These are phyloP conservation scores for Leptura quadrifasciata DNA, from an alignment of 2,888 invertebrate species.

Conservation along the genomic window DNA sequence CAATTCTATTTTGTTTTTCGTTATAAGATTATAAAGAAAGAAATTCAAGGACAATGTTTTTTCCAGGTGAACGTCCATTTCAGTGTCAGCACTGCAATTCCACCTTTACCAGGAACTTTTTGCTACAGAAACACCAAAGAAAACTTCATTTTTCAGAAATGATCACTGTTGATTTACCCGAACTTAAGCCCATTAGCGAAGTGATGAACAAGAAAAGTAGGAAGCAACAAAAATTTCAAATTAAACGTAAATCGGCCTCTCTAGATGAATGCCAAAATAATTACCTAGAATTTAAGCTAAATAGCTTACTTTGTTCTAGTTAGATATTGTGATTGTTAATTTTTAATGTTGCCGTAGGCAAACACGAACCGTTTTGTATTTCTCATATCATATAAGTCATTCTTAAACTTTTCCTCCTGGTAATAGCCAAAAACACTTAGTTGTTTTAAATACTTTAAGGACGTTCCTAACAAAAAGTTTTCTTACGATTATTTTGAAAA, in stretches of 20 bases:
- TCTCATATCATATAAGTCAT: background rate
- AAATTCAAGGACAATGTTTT: slow-evolving; percentile 1
- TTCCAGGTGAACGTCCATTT: slow-evolving; percentile 69
- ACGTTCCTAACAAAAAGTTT: too few relatives aligned
- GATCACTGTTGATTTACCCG: slow-evolving; percentile 57
- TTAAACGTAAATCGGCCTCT: slow-evolving; percentile 46
- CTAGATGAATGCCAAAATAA: slow-evolving; percentile 19
- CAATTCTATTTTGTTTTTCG: too few relatives aligned
- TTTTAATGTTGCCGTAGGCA: background rate
- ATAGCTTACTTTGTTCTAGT: slow-evolving; percentile 26
- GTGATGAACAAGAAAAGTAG: slow-evolving; percentile 54
- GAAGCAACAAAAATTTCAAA: slow-evolving; percentile 46
- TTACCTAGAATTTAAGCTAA: slow-evolving; percentile 15
- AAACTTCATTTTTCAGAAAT: slow-evolving; percentile 59
- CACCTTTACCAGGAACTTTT: slow-evolving; percentile 71
- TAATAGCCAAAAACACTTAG: too few relatives aligned
- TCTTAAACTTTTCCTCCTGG: background rate
- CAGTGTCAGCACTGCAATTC: slow-evolving; percentile 70
- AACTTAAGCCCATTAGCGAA: slow-evolving; percentile 60
- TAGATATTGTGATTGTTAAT: slow-evolving; percentile 15
- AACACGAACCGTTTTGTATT: background rate
- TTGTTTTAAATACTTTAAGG: too few relatives aligned
- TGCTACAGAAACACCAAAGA: slow-evolving; percentile 71
- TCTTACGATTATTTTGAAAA: too few relatives aligned
- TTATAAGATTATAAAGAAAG: background rate